These are phyloP conservation scores for Bibio marci DNA, from an alignment of 2,888 invertebrate genomes.

Conservation along the genomic window DNA sequence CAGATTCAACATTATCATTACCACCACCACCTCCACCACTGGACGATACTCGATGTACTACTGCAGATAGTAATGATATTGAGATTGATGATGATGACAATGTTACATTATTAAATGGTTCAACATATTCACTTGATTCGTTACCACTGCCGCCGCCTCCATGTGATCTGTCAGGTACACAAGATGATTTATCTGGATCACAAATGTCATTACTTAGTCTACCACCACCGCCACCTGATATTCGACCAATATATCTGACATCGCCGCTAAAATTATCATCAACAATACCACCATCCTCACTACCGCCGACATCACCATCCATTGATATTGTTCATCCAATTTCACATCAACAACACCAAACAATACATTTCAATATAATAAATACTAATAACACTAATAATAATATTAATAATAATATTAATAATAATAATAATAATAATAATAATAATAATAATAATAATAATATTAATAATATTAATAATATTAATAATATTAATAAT, in stretches of 20 bases:
- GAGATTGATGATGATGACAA: constrained; percentile 8
- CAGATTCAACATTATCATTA: constrained; percentile 38
- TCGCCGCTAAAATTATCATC: background rate
- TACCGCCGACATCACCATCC: background rate
- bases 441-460: background rate
- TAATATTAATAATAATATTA: background rate
- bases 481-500: too few species aligned
- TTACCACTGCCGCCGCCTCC: constrained; percentile 61
- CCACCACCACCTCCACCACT: constrained; percentile 48
- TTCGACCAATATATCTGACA: constrained; percentile 20
- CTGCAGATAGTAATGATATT: background rate
- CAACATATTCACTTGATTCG: constrained; percentile 63
- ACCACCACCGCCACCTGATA: constrained; percentile 54
- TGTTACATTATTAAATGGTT: constrained; percentile 43
- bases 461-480: background rate
- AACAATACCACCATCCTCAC: constrained; percentile 3
- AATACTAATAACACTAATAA: background rate
- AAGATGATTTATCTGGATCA: constrained; percentile 37
- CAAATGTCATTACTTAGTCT: constrained; percentile 50
- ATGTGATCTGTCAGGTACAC: constrained; percentile 17
- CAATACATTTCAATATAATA: background rate
- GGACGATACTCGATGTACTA: constrained; percentile 22
- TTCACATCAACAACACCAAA: background rate
- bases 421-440: too few species aligned
- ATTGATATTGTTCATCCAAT: too few species aligned